Percentiles rank a stretch among this genome's conserved stretches.
phyloP scores from a whole-genome alignment of 2,113 vertebrate species.

The Plestiodon gilberti region DNA sequence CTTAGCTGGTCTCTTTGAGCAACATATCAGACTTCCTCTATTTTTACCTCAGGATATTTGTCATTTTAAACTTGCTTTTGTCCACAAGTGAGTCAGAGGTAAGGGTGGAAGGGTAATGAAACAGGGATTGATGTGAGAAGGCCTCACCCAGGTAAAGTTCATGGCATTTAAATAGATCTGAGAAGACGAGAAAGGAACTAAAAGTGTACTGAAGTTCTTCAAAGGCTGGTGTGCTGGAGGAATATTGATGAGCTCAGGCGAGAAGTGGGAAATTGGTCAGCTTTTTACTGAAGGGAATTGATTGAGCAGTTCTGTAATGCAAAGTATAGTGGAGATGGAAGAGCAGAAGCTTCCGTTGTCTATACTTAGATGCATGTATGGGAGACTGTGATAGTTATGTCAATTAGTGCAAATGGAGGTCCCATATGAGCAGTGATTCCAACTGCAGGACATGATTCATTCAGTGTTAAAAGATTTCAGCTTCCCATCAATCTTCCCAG shows the following conservation, averaged over 20 bases:
- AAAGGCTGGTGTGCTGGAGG: conserved; percentile 45
- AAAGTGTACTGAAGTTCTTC: conserved; percentile 54
- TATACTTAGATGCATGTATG: neutral
- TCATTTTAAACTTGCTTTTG: conserved; percentile 43
- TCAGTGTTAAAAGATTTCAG: neutral
- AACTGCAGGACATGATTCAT: conserved; percentile 23
- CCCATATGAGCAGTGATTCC: neutral
- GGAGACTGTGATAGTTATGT: conserved; percentile 34
- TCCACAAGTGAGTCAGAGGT: conserved; percentile 40
- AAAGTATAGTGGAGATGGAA: conserved; percentile 31
- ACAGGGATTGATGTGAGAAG: conserved; percentile 39
- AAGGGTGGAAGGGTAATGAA: conserved; percentile 29
- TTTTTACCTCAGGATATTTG: neutral
- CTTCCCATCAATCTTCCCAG: conserved; percentile 16
- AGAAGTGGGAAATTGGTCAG: conserved; percentile 56
- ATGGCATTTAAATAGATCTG: conserved; percentile 60
- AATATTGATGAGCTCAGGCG: conserved; percentile 48
- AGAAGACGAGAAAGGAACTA: conserved; percentile 56
- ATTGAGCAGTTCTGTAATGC: conserved; percentile 40
- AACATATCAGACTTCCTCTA: neutral
- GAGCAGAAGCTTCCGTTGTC: conserved; percentile 24
- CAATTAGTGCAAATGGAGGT: conserved; percentile 16
- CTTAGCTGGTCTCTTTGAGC: neutral
- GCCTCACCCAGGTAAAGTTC: conserved; percentile 43
- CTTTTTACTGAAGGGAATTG: conserved; percentile 45